Conservation (phyloP, 2,888 invertebrate genomes). For the Tineola bisselliella region DNA sequence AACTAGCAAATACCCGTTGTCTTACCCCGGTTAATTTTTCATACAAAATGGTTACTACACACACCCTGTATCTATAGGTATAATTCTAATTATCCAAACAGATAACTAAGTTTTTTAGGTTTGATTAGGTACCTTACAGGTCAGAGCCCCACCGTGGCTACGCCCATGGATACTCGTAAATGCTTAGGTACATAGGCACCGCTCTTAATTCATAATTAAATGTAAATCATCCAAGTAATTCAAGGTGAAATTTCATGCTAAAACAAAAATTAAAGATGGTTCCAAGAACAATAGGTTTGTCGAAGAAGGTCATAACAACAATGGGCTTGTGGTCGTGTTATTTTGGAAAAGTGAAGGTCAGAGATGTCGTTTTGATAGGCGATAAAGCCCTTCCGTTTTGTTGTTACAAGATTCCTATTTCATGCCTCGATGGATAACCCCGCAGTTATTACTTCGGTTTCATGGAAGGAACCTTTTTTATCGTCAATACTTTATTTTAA, state of each 20-base stretch:
- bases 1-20: too few relatives aligned
- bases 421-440: conserved; percentile 36
- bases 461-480: neutral
- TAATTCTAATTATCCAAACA: too few relatives aligned
- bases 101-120: too few relatives aligned
- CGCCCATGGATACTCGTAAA: too few relatives aligned
- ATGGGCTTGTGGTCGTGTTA: conserved; percentile 37
- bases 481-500: neutral
- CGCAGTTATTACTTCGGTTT: neutral
- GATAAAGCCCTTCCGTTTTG: conserved; percentile 51
- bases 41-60: too few relatives aligned
- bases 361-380: conserved; percentile 33
- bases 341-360: conserved; percentile 62
- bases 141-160: too few relatives aligned
- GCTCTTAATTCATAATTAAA: conserved; percentile 23
- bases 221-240: conserved; percentile 27
- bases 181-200: neutral
- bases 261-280: conserved; percentile 42
- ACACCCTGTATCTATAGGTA: too few relatives aligned
- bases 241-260: conserved; percentile 55
- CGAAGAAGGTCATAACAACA: conserved; percentile 39
- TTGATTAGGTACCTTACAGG: too few relatives aligned
- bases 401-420: conserved; percentile 40
- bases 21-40: too few relatives aligned
- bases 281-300: conserved; percentile 32